Evolutionary conservation across 37 sponge, comb jelly and placozoan genomes (phyloP).

Genomic region (Aplysina aerophoba): DNA sequence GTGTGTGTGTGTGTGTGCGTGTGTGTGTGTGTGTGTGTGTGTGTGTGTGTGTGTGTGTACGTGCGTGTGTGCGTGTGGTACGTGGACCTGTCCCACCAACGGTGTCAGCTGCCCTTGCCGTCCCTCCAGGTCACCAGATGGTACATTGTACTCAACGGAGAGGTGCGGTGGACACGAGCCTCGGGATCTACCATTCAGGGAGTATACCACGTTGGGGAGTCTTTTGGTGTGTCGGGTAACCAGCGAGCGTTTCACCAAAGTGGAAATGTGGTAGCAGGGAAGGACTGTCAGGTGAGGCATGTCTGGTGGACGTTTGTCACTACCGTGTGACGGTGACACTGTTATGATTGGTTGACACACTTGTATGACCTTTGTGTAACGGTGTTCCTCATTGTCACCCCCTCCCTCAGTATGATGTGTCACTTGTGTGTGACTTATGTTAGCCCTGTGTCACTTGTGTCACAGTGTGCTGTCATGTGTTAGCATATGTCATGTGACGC

Average conservation of each 20-base stretch:
- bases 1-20: not conserved
- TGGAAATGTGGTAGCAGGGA: constrained; percentile 56
- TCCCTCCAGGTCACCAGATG: constrained; percentile 60
- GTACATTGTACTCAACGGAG: constrained; percentile 77
- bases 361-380: too few species aligned
- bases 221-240: constrained; percentile 65
- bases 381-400: too few species aligned
- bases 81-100: not conserved
- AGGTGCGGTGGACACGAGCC: constrained; percentile 52
- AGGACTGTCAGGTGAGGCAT: constrained; percentile 69
- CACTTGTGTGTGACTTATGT: too few species aligned
- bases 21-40: constrained; percentile 9
- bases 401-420: too few species aligned
- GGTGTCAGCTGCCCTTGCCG: not conserved
- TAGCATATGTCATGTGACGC: too few species aligned
- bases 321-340: constrained; percentile 1
- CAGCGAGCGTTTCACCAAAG: constrained; percentile 60
- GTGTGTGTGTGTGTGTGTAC: not conserved
- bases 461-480: too few species aligned
- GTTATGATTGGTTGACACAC: too few species aligned
- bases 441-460: too few species aligned
- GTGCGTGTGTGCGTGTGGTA: not conserved
- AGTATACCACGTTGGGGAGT: constrained; percentile 58
- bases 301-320: not conserved
- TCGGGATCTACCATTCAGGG: not conserved